phyloP scores from a whole-genome alignment of 2,797 vertebrate species.

The Crocodylus rhombifer region DNA sequence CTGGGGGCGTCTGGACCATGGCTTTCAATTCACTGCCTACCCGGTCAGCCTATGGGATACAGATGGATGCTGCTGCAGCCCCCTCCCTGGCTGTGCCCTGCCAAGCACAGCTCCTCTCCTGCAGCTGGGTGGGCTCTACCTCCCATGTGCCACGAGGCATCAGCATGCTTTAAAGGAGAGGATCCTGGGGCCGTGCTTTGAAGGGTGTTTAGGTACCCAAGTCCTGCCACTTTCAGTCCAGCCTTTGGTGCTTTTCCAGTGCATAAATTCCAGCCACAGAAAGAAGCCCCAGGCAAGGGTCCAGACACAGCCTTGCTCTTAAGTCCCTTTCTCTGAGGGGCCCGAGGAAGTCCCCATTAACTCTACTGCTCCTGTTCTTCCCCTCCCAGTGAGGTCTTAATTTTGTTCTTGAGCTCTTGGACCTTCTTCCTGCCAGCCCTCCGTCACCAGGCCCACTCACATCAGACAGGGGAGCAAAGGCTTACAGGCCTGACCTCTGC shows the following conservation, averaged over 20 bases:
- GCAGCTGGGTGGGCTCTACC: fast-evolving
- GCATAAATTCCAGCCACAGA: neutral
- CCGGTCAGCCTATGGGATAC: slow-evolving; percentile 85
- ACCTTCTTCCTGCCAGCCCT: neutral
- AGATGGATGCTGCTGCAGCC: fast-evolving
- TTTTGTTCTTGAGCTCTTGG: neutral
- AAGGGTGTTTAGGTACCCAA: no score
- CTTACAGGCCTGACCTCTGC: neutral
- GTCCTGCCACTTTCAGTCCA: neutral
- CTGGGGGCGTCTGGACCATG: slow-evolving; percentile 96
- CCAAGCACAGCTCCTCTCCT: neutral
- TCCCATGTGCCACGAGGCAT: no score
- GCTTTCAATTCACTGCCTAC: slow-evolving; percentile 98
- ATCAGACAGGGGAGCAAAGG: neutral
- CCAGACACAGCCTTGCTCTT: neutral
- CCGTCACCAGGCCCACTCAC: neutral
- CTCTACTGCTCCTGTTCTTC: no score
- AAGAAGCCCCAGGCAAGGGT: neutral
- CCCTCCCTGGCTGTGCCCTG: neutral
- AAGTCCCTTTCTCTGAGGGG: neutral
- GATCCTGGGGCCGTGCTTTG: no score
- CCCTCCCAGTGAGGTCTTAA: neutral
- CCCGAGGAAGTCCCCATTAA: neutral
- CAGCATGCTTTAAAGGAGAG: neutral
- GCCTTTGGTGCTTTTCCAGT: neutral